Evolutionary conservation across 2,797 vertebrate genomes (phyloP), one percentile per base, ranked within the genome.

Genomic region (Rhinophrynus dorsalis): DNA sequence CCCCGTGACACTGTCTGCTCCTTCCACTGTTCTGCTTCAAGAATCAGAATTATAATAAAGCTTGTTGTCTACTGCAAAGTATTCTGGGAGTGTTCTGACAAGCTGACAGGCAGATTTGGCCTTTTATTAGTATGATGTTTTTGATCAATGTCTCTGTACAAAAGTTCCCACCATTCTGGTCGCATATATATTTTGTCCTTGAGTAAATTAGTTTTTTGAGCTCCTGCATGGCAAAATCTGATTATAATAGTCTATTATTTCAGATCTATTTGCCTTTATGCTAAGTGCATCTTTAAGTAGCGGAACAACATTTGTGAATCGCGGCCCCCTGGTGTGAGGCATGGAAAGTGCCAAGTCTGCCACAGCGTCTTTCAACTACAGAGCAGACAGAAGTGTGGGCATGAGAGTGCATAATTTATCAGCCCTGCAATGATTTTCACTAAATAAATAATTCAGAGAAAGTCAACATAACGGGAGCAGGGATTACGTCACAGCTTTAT

Each of bases 191-290:
- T 33, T 5, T 57, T 33, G 23, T 33, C 27, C 33, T 15, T 48
- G 47, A 26, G 61, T 27, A 33, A 57, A 44, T 21, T 17, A 40
- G 42, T 65, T 51, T 51, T 72, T 59, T 38, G 35, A 57, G n/a
- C 12, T 59, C 5, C 35, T 18, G 52, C 54, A 37, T 37, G 55
- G 48, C 35, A 26, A 44, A 73, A 65, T 66, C 54, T 66, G 54
- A 44, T 59, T 66, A 73, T 21, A 72, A 58, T 42, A 13, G 35
- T 42, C 69, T 20, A 59, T 66, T 73, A 66, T 73, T 11, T 54
- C 33, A 2, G 17, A 24, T 24, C 33, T 58, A 58, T 65, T 65
- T 65, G 69, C 44, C 61, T 65, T 59, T 59, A 64, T 40, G 42
- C 68, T 21, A 24, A 64, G 24, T 23, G 42, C 51, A 58, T 48